Percentiles rank a stretch among this genome's conserved stretches.
phyloP scores from a whole-genome alignment of 2,797 vertebrate species.

The Knipowitschia caucasica region DNA sequence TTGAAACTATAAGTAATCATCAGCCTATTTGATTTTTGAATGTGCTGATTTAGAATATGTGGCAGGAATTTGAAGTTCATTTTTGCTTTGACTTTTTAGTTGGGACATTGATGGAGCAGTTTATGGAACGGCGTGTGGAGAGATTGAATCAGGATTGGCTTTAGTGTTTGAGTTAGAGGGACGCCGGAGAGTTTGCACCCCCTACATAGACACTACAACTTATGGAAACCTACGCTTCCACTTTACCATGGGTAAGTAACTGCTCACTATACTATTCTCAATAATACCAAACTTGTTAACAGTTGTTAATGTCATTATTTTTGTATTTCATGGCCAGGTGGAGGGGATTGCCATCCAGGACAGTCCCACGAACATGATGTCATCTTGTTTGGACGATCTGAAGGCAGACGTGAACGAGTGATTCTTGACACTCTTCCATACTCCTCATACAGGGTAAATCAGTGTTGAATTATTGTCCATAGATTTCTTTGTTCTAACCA shows the following conservation, averaged over 20 bases:
- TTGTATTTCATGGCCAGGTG: conserved; percentile 71
- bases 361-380: conserved; percentile 90
- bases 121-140: conserved; percentile 88
- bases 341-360: conserved; percentile 87
- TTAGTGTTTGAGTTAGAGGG: conserved; percentile 88
- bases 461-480: neutral
- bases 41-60: neutral
- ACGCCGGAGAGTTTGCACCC: conserved; percentile 89
- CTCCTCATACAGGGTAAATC: conserved; percentile 88
- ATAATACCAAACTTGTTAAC: neutral
- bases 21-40: neutral
- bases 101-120: conserved; percentile 90
- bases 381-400: conserved; percentile 82
- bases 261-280: neutral
- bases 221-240: conserved; percentile 94
- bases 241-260: conserved; percentile 84
- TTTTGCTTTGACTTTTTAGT: conserved; percentile 59
- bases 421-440: conserved; percentile 86
- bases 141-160: conserved; percentile 88
- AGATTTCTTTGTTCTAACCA: conserved; percentile 1
- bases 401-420: conserved; percentile 85
- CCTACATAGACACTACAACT: conserved; percentile 88
- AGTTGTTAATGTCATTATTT: neutral
- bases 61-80: neutral
- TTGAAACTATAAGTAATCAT: conserved; percentile 16